These are phyloP conservation scores for Iphiclides podalirius DNA, from an alignment of 2,888 invertebrate species.

Conservation along the genomic window DNA sequence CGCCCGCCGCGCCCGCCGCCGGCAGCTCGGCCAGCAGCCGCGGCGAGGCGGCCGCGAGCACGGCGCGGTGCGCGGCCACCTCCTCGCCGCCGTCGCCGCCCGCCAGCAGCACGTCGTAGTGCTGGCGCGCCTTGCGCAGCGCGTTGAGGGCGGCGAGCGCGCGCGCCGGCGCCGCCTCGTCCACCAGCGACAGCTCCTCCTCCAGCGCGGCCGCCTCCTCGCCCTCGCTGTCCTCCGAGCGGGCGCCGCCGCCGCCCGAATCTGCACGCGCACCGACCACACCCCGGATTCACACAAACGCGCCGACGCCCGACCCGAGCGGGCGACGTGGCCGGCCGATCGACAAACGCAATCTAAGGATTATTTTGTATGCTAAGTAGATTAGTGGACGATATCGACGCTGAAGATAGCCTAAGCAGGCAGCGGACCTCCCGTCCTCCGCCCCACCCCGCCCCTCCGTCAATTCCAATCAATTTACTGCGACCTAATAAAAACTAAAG, in stretches of 20 bases:
- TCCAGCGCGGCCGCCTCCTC: slow-evolving; percentile 48
- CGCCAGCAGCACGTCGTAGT: slow-evolving; percentile 92
- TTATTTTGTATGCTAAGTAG: not conserved
- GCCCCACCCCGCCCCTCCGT: not conserved
- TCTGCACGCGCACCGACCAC: not conserved
- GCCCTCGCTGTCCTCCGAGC: slow-evolving; percentile 47
- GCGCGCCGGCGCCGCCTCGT: slow-evolving; percentile 79
- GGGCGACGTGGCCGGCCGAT: not conserved
- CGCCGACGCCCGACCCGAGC: not conserved
- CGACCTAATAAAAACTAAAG: not conserved
- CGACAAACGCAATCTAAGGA: not conserved
- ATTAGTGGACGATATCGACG: not conserved
- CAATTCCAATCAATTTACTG: not conserved
- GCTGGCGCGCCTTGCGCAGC: slow-evolving; percentile 90
- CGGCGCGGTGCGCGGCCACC: slow-evolving; percentile 86
- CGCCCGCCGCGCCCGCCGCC: slow-evolving; percentile 40
- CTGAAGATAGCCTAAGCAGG: not conserved
- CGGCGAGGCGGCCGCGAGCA: slow-evolving; percentile 88
- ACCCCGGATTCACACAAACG: not conserved
- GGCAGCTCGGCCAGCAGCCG: slow-evolving; percentile 86
- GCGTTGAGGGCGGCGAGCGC: slow-evolving; percentile 86
- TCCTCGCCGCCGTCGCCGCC: slow-evolving; percentile 84
- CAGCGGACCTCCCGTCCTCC: not conserved
- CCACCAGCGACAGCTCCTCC: slow-evolving; percentile 74
- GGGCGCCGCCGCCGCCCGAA: slow-evolving; percentile 23